Evolutionary conservation across 64 coral and sea anemone genomes (phyloP), one percentile per base, ranked within the genome.

Genomic region (Platygyra sinensis): DNA sequence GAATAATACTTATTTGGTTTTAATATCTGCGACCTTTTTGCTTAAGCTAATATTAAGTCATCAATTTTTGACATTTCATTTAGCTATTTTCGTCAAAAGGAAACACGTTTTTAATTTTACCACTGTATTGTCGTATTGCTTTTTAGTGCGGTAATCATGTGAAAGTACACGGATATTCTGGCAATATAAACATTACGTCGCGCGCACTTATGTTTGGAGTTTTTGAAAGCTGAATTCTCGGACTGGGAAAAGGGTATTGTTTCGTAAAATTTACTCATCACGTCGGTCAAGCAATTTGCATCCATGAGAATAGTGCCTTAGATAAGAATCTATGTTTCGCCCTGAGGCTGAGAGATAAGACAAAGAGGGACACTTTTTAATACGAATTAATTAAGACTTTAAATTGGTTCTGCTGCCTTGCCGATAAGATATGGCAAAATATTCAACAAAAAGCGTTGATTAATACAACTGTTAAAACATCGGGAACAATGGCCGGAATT

Each of bases 11-110:
- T 94, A 96, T 96, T 96, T 96, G 75, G 88, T 90, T 96, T 96
- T 96, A 90, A 96, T 96, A 96, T 96, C 95, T 93, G 74, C 55
- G 78, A 72, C 57, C 88, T 87, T 96, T 93, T 87, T 86, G 79
- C 95, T 81, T 94, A 94, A 94, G 79, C 92, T 89, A 96, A 96
- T 96, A 96, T 96, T 75, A 51, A 94, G 83, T 87, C 95, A 94
- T 93, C 91, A 94, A 76, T 46, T 76, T 69, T 87, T 96, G 95
- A 96, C 95, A 90, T 76, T 82, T 96, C 88, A 87, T 91, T 90
- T 82, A 82, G 71, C 76, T 78, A 72, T 57, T 74, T 84, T 87
- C 77, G 93, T 88, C 75, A 67, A 94, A 94, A 91, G 88, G 89
- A 94, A 91, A 94, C 78, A 80, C 80, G 78, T 65, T 75, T 46